Conservation (phyloP, 2,888 invertebrate species). For the Tetranychus truncatus region DNA sequence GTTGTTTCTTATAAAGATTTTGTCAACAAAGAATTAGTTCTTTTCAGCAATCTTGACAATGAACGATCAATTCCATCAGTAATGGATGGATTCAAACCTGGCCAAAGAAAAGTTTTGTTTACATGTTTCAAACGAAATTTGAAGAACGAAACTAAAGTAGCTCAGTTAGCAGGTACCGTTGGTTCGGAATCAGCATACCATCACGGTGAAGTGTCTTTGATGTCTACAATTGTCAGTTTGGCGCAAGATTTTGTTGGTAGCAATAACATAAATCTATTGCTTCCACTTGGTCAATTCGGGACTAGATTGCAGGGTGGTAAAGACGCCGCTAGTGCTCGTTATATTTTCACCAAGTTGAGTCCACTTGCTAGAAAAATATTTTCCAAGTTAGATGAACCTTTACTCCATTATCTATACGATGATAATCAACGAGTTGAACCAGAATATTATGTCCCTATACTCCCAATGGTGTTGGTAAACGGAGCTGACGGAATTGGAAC, state of each 20-base stretch:
- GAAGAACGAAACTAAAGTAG: constrained; percentile 85
- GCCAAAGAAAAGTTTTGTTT: constrained; percentile 82
- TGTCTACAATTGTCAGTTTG: constrained; percentile 83
- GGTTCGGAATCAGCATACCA: constrained; percentile 95
- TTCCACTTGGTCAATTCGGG: constrained; percentile 94
- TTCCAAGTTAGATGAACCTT: constrained; percentile 67
- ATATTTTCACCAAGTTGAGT: constrained; percentile 74
- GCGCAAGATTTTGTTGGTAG: constrained; percentile 97
- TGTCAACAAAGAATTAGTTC: constrained; percentile 79
- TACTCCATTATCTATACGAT: constrained; percentile 70
- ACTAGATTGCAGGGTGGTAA: constrained; percentile 73
- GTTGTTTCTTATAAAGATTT: constrained; percentile 70
- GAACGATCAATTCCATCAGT: constrained; percentile 61
- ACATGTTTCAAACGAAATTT: constrained; percentile 91
- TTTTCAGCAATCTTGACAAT: constrained; percentile 89
- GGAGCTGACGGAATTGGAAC: constrained; percentile 93
- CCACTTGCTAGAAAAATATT: constrained; percentile 67
- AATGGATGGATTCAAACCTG: constrained; percentile 80
- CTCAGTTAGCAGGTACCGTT: constrained; percentile 90
- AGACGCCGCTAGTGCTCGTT: constrained; percentile 89
- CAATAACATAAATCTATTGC: constrained; percentile 85
- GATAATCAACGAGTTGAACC: constrained; percentile 91
- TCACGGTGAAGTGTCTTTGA: constrained; percentile 85
- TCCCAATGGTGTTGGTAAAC: constrained; percentile 90
- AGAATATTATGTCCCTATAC: constrained; percentile 74